A percentile compares a stretch with the other conserved stretches of the same genome.
Conservation (phyloP, 2,888 invertebrate species). For the Subacronicta megacephala region DNA sequence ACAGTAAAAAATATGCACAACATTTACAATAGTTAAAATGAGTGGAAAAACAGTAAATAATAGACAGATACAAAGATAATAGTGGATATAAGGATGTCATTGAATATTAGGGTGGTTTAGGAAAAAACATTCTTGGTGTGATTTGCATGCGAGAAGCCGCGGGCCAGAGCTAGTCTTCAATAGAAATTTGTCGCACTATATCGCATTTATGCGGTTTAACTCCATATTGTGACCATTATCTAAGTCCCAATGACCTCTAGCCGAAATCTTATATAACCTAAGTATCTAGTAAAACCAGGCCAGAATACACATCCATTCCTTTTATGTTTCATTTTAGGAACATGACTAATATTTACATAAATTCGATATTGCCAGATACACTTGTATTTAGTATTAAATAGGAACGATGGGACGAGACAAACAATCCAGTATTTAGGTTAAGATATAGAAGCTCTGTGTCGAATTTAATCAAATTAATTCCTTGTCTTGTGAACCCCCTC, state of each 20-base stretch:
- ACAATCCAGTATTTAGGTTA: slow-evolving; percentile 29
- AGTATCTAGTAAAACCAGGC: slow-evolving; percentile 20
- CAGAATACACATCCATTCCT: slow-evolving; percentile 20
- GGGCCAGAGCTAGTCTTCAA: too few relatives aligned
- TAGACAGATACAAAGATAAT: too few relatives aligned
- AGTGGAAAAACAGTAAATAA: too few relatives aligned
- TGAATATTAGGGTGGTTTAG: too few relatives aligned
- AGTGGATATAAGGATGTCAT: too few relatives aligned
- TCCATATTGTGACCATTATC: slow-evolving; percentile 12
- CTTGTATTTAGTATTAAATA: slow-evolving; percentile 18
- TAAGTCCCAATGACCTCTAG: slow-evolving; percentile 13
- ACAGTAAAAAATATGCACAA: too few relatives aligned
- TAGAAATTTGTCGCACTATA: too few relatives aligned
- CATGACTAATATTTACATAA: slow-evolving; percentile 45
- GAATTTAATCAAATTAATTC: slow-evolving; percentile 14
- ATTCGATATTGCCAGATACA: slow-evolving; percentile 22
- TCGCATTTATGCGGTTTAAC: too few relatives aligned
- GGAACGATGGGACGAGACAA: slow-evolving; percentile 15
- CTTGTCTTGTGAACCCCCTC: slow-evolving; percentile 1
- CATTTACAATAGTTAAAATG: too few relatives aligned
- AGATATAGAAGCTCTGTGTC: not conserved
- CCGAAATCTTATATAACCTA: slow-evolving; percentile 12
- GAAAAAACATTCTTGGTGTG: too few relatives aligned
- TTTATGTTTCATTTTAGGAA: slow-evolving; percentile 31
- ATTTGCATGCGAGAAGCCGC: too few relatives aligned